phyloP scores from a whole-genome alignment of 2,113 vertebrate species.

The Balaeniceps rex region DNA sequence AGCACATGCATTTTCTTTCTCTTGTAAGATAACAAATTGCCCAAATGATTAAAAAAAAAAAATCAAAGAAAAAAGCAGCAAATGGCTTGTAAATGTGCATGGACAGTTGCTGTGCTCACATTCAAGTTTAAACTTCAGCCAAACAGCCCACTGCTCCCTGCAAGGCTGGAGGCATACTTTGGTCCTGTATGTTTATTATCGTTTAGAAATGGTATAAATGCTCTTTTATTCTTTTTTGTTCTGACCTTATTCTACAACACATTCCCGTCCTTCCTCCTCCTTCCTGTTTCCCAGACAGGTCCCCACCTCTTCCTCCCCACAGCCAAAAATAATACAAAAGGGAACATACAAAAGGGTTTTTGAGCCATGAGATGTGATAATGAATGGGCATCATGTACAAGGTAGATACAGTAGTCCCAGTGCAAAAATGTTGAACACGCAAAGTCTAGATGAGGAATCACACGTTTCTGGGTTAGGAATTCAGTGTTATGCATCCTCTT shows the following conservation, averaged over 20 bases:
- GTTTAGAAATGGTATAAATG: background rate
- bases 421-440: background rate
- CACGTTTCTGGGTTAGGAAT: background rate
- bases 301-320: conserved; percentile 50
- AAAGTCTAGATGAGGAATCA: background rate
- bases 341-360: conserved; percentile 35
- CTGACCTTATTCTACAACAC: background rate
- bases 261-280: conserved; percentile 7
- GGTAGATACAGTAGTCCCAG: background rate
- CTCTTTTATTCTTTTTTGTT: conserved; percentile 38
- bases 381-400: background rate
- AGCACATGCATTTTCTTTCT: background rate
- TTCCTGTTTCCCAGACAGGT: conserved; percentile 56
- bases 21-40: conserved; percentile 18
- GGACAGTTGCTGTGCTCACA: background rate
- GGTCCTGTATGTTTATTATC: conserved; percentile 34
- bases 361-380: conserved; percentile 22
- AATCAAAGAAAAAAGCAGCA: background rate
- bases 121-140: background rate
- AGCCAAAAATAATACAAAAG: conserved; percentile 59
- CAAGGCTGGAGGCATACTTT: background rate
- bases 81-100: background rate
- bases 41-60: background rate
- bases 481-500: background rate
- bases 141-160: background rate